Base-by-base conservation (phyloP, 1,140 invertebrate species). In the Schlechtendalia chinensis region DNA sequence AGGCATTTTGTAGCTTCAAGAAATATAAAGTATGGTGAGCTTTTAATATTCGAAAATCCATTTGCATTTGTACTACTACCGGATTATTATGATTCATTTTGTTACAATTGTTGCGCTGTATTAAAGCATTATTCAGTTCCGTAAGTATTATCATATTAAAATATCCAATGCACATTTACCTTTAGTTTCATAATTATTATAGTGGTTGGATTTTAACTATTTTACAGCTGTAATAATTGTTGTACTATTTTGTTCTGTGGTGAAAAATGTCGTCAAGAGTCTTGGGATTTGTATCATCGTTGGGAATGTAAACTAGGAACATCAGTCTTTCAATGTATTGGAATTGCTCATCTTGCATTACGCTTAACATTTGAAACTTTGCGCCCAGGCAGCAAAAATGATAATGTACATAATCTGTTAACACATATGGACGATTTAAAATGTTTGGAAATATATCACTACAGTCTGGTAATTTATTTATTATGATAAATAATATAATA, bases 341-440 rank as follows among this genome's bases (percentile, higher is more conserved):
- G 94, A 12, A 91, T 94, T 82, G 92, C 90, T 45, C 92, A 94
- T 86, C 87, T 94, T 67, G 91, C 90, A 80, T 84, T 93, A 53
- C 89, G 91, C 86, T 88, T 90, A 61, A 85, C 91, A 24, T 83
- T 92, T 27, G 86, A 86, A 59, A 85, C 87, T 39, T 79, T 59
- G 85, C 22, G 29, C 83, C 6, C 83, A 19, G 32, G 63, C n/a
- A 39, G 67, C 8, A 56, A 81, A 16, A 74, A 81, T 63, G 58
- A 79, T 27, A 4, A 24, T 27, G 29, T 92, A 81, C 89, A 88
- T 84, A 87, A 89, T 83, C 85, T 92, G 0, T 84, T 91, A 82
- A 88, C 90, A 27, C 90, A 92, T 84, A 86, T 89, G 53, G 86
- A 88, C 19, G 87, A 89, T 59, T 89, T 91, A 85, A 84, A 86